A percentile compares a stretch with the other conserved stretches of the same genome.
These are phyloP conservation scores for Drosophila stalkeri DNA, from an alignment of 2,888 invertebrate species.

Conservation along the genomic window DNA sequence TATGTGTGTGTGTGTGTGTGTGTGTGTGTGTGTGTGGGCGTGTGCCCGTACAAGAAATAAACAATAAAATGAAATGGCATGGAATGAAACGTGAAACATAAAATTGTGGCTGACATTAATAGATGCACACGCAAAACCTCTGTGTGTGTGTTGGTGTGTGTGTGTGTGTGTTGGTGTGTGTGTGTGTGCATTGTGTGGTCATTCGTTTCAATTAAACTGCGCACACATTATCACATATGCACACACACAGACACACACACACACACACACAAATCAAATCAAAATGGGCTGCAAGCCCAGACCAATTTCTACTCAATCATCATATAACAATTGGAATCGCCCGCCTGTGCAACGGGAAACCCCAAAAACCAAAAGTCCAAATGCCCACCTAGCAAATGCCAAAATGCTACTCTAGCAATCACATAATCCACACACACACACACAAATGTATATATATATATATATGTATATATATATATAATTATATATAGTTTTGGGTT, in stretches of 20 bases:
- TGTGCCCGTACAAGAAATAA: constrained; percentile 27
- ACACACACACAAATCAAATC: constrained; percentile 2
- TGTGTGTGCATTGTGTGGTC: constrained; percentile 51
- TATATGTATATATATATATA: not conserved
- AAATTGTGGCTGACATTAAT: constrained; percentile 70
- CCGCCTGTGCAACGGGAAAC: not conserved
- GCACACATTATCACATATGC: constrained; percentile 37
- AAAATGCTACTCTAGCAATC: constrained; percentile 1
- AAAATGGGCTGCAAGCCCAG: constrained; percentile 15
- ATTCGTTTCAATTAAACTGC: constrained; percentile 64
- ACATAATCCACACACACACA: not conserved
- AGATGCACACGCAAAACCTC: constrained; percentile 43
- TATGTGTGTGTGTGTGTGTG: too few species aligned
- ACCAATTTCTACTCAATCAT: constrained; percentile 28
- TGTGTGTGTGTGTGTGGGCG: not conserved
- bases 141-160: not conserved
- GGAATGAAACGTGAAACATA: constrained; percentile 73
- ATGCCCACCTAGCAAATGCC: constrained; percentile 4
- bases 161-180: constrained; percentile 5
- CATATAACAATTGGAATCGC: constrained; percentile 16
- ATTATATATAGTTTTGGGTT: not conserved
- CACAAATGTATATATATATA: not conserved
- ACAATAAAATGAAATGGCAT: constrained; percentile 70
- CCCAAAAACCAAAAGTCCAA: constrained; percentile 13
- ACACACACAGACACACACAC: not conserved